Evolutionary conservation across 2,113 vertebrate species (phyloP), one percentile per base, ranked within the genome.

Genomic region (Laterallus jamaicensis): DNA sequence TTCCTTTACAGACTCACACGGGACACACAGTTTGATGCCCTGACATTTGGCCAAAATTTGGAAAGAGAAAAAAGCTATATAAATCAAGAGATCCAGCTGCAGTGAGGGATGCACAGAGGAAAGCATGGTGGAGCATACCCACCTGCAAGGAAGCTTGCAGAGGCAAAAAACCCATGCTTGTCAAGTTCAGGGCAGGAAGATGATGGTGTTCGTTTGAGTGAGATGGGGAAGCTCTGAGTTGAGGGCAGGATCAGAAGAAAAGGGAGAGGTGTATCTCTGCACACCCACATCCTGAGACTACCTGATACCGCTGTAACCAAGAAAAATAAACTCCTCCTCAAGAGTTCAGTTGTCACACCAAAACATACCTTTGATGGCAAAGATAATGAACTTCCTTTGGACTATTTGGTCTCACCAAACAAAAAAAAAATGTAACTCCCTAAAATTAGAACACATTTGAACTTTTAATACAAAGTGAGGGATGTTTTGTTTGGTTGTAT

Each of bases 361-460:
- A 88, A 95, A 91, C 12, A 62, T 4, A 37, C 35, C 3, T 2
- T 3, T 18, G 32, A 82, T 54, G 39, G 55, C 70, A 87, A 62
- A 69, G 87, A 91, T 74, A 67, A 39, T 13, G 20, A 78, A 82
- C 37, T 91, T 88, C 54, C 71, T 87, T 71, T 63, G 73, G 54
- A 60, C 37, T 74, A 83, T 11, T 35, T 1, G 6, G n/a, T 54
- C 24, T 63, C 31, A 79, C 7, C 47, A 90, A 90, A 92, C 82
- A 47, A 86, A 92, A 90, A 90, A 92, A 84, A 47, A 86, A 92
- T 82, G 26, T 29, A 86, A 54, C 50, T 63, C 25, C 22, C 84
- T 83, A 95, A 88, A 93, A 94, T 95, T 80, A 95, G 75, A 84
- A 71, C 47, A 40, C 24, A 70, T 74, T 88, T 88, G 54, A 95